These are phyloP conservation scores for Poeciliopsis gracilis DNA, from an alignment of 2,797 vertebrate genomes.

Conservation along the genomic window DNA sequence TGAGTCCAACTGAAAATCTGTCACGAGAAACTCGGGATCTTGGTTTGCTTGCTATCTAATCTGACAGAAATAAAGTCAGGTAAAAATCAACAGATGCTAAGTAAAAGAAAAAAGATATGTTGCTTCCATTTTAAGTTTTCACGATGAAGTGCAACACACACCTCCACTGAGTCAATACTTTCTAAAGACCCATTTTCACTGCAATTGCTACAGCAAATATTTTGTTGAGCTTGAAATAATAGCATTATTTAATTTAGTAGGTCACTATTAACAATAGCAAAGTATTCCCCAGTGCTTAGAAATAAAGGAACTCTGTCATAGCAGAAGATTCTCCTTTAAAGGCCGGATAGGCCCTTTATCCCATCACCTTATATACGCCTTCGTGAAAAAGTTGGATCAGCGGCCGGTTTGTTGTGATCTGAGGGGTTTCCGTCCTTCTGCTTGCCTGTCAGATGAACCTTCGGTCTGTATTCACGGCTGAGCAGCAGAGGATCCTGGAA, in stretches of 20 bases:
- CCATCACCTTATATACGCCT: neutral
- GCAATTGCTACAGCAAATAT: neutral
- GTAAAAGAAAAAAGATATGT: neutral
- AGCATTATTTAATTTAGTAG: neutral
- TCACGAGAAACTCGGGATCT: neutral
- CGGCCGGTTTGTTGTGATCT: neutral
- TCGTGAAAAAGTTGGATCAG: neutral
- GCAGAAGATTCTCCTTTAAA: neutral
- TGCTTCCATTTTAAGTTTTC: neutral
- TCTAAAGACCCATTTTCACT: neutral
- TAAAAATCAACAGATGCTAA: neutral
- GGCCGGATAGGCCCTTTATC: neutral
- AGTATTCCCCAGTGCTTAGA: neutral
- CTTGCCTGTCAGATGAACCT: slow-evolving; percentile 93
- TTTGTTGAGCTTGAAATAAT: neutral
- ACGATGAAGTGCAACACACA: neutral
- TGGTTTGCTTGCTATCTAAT: neutral
- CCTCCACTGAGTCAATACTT: neutral
- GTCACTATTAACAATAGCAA: neutral
- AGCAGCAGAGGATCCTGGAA: slow-evolving; percentile 97
- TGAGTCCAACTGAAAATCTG: neutral
- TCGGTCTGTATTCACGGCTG: slow-evolving; percentile 96
- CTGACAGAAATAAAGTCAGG: neutral
- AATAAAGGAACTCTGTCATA: neutral
- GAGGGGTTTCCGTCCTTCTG: neutral